Evolutionary conservation across 2,797 vertebrate genomes (phyloP).

Genomic region (Pangasius macronema): DNA sequence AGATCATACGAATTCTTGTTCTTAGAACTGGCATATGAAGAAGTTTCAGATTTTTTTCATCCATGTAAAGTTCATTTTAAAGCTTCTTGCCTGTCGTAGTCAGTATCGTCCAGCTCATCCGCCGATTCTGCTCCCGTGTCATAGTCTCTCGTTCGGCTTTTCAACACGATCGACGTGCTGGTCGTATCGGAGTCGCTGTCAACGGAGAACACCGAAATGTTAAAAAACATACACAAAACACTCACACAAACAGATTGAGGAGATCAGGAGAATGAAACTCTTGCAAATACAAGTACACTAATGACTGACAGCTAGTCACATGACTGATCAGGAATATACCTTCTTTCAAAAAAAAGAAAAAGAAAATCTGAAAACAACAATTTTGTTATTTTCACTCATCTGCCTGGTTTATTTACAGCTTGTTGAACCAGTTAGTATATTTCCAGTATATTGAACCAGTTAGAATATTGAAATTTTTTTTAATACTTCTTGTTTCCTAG

Average conservation of each 20-base stretch:
- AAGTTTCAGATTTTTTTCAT: background rate
- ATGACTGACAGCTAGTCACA: background rate
- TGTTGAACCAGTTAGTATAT: background rate
- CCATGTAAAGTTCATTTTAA: background rate
- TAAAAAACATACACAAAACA: background rate
- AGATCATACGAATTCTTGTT: background rate
- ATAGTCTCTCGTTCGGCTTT: constrained; percentile 71
- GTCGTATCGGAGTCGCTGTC: constrained; percentile 45
- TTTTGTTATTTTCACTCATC: background rate
- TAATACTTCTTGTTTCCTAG: background rate
- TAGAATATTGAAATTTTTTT: too few species aligned
- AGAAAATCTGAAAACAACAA: too few species aligned
- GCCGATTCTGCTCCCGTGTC: constrained; percentile 81
- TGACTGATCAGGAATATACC: background rate
- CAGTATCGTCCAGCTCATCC: constrained; percentile 83
- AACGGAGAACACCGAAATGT: background rate
- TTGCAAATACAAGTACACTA: background rate
- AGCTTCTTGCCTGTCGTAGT: constrained; percentile 76
- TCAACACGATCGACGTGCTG: constrained; percentile 51
- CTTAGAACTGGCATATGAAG: background rate
- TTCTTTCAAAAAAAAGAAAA: background rate
- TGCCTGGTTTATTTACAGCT: background rate
- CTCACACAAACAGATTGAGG: background rate
- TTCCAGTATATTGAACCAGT: background rate
- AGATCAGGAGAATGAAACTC: background rate